Conservation (phyloP, 2,113 vertebrate species). For the Oryzias celebensis region DNA sequence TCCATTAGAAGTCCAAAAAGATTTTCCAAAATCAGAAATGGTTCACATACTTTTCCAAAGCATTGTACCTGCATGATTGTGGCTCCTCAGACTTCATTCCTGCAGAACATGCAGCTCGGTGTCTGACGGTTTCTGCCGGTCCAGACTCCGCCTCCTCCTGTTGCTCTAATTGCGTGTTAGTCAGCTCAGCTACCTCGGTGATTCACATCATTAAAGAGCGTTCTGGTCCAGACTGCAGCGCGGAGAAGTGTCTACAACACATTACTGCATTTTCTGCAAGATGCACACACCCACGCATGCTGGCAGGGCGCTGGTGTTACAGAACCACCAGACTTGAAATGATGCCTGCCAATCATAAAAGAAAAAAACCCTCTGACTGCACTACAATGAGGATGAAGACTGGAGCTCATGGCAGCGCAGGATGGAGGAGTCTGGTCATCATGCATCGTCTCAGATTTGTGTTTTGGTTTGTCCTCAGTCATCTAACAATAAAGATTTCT, state of each 20-base stretch:
- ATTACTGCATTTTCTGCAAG: slow-evolving; percentile 39
- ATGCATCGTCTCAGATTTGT: no score
- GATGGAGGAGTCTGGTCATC: slow-evolving; percentile 1
- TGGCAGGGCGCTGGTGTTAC: slow-evolving; percentile 12
- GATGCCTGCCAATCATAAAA: slow-evolving; percentile 42
- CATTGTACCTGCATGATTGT: no score
- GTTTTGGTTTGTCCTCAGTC: no score
- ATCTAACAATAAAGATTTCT: no score
- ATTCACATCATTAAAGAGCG: slow-evolving; percentile 47
- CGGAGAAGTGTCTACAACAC: slow-evolving; percentile 37
- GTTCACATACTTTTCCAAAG: no score
- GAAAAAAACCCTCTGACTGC: slow-evolving; percentile 31
- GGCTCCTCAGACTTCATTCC: background rate
- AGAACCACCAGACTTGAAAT: slow-evolving; percentile 44
- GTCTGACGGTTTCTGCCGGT: slow-evolving; percentile 12
- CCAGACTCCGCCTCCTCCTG: slow-evolving; percentile 24
- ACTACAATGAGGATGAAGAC: slow-evolving; percentile 11
- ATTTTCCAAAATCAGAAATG: no score
- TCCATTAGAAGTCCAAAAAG: no score
- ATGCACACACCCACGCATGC: slow-evolving; percentile 9
- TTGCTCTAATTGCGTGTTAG: slow-evolving; percentile 62
- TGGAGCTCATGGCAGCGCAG: slow-evolving; percentile 15
- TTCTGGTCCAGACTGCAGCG: slow-evolving; percentile 35
- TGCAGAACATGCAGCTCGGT: background rate
- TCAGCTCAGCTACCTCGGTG: slow-evolving; percentile 57